Percentiles rank a stretch among this genome's conserved stretches.
Evolutionary conservation across 1,140 invertebrate species (phyloP).

Genomic region (Calliphora vicina): DNA sequence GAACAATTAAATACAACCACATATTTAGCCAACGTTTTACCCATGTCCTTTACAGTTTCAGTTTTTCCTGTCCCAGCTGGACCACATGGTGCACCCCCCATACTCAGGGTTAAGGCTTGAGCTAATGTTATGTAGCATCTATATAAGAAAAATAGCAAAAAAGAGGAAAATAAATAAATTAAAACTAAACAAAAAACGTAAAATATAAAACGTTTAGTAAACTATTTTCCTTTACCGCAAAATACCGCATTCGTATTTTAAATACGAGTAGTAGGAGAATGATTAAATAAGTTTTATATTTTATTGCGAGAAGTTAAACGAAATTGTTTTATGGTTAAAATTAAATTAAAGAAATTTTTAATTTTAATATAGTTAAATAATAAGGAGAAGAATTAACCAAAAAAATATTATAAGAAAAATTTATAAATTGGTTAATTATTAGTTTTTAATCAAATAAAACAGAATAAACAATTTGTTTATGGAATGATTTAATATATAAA

Average conservation of each 20-base stretch:
- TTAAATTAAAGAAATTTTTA: too few relatives aligned
- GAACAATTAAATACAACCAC: constrained; percentile 98
- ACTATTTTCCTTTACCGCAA: neutral
- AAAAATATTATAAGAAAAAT: too few relatives aligned
- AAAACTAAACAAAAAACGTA: constrained; percentile 13
- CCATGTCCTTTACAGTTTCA: constrained; percentile 98
- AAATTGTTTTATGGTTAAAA: too few relatives aligned
- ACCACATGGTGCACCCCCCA: constrained; percentile 95
- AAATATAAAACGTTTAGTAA: neutral
- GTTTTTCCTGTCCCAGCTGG: constrained; percentile 97
- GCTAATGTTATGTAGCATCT: constrained; percentile 97
- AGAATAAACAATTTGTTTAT: too few relatives aligned
- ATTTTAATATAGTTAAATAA: too few relatives aligned
- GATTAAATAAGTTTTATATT: neutral
- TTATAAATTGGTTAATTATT: too few relatives aligned
- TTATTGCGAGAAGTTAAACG: too few relatives aligned
- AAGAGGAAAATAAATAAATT: neutral
- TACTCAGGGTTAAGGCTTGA: constrained; percentile 94
- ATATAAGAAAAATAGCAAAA: constrained; percentile 20
- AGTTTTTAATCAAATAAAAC: too few relatives aligned
- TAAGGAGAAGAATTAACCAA: too few relatives aligned
- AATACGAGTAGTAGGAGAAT: neutral
- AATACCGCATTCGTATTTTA: neutral
- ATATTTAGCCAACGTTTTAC: constrained; percentile 95
- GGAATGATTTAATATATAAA: too few relatives aligned